Conservation (phyloP, 1,140 invertebrate species). For the Drosophila fuyamai region DNA sequence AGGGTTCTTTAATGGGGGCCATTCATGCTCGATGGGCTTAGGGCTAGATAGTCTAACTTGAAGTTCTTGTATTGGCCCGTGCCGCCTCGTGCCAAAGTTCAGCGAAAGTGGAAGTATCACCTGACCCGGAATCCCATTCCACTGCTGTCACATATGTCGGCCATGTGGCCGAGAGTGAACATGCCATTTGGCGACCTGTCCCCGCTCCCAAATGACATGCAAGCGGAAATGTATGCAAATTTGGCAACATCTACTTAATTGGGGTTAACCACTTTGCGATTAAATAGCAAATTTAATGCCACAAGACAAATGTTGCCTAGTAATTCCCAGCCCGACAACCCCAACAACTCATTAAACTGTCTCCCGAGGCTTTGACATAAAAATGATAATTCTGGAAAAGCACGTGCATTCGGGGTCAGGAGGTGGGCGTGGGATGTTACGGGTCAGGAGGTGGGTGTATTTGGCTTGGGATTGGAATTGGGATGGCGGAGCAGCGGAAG, state of each 20-base stretch:
- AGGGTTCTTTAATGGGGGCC: slow-evolving; percentile 19
- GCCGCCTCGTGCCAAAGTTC: slow-evolving; percentile 28
- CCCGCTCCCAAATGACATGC: slow-evolving; percentile 19
- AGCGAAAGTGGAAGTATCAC: slow-evolving; percentile 51
- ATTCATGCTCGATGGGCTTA: slow-evolving; percentile 4
- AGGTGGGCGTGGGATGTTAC: slow-evolving; percentile 11
- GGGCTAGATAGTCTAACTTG: slow-evolving; percentile 13
- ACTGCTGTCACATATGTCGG: slow-evolving; percentile 45
- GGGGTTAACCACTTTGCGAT: slow-evolving; percentile 64
- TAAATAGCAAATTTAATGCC: slow-evolving; percentile 44
- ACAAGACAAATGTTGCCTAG: slow-evolving; percentile 38
- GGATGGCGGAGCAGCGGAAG: slow-evolving; percentile 9
- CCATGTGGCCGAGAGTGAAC: slow-evolving; percentile 40
- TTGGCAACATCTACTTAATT: slow-evolving; percentile 44
- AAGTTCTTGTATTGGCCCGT: slow-evolving; percentile 13
- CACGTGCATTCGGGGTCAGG: slow-evolving; percentile 55
- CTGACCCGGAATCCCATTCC: slow-evolving; percentile 26
- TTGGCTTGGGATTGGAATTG: slow-evolving; percentile 7
- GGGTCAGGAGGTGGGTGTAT: slow-evolving; percentile 1
- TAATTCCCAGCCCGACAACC: slow-evolving; percentile 20
- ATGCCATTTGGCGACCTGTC: slow-evolving; percentile 56
- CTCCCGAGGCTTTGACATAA: slow-evolving; percentile 62
- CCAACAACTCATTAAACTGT: slow-evolving; percentile 68
- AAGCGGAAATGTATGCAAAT: slow-evolving; percentile 63
- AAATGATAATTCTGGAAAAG: slow-evolving; percentile 48